phyloP scores from a whole-genome alignment of 1,140 invertebrate species.

The Sycophila sp. region DNA sequence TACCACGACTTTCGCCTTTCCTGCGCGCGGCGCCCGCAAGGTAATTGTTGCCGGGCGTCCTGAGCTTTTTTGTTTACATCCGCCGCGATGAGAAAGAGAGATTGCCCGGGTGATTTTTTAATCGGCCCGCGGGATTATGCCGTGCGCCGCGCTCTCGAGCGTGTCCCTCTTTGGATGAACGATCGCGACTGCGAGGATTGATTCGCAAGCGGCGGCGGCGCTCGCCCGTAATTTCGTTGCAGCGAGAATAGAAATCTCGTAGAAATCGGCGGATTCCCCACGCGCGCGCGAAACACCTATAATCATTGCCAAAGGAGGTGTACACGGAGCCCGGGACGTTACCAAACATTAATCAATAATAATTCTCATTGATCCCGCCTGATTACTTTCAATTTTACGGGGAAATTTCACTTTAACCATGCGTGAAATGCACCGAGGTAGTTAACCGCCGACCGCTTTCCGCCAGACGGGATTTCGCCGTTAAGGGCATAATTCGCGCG shows the following conservation, averaged over 20 bases:
- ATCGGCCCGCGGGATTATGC: neutral
- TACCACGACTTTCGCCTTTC: constrained; percentile 18
- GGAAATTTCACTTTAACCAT: constrained; percentile 5
- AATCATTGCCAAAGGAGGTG: constrained; percentile 6
- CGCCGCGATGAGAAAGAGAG: constrained; percentile 21
- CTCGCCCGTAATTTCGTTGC: neutral
- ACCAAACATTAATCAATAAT: constrained; percentile 28
- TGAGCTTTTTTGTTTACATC: constrained; percentile 5
- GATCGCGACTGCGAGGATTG: neutral
- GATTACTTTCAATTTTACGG: neutral
- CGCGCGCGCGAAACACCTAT: constrained; percentile 6
- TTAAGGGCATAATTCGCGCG: neutral
- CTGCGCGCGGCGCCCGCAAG: neutral
- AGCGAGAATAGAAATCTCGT: constrained; percentile 9
- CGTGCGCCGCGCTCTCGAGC: neutral
- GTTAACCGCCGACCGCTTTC: no score
- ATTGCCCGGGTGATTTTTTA: constrained; percentile 17
- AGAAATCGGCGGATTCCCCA: constrained; percentile 18
- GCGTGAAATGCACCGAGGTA: no score
- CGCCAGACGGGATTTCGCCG: neutral
- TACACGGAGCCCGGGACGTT: neutral
- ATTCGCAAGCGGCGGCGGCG: neutral
- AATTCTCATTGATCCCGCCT: neutral
- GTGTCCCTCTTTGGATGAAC: neutral
- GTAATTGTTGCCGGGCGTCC: constrained; percentile 15